Evolutionary conservation across 2,797 vertebrate species (phyloP).

Genomic region (Typhlichthys subterraneus): DNA sequence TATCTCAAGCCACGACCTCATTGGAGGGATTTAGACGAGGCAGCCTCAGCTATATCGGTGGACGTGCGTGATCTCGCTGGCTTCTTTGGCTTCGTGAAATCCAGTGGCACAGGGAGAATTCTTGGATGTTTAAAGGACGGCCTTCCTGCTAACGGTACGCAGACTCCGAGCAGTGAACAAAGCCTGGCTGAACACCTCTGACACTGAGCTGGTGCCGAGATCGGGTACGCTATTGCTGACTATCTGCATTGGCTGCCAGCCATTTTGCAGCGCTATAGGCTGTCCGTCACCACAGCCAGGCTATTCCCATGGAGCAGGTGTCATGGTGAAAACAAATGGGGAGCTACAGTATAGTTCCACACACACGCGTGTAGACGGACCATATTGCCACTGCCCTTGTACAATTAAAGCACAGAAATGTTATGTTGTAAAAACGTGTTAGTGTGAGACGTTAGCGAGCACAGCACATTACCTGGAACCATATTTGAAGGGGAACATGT

Average conservation of each 20-base stretch:
- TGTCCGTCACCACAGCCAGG: background rate
- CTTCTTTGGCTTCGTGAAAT: constrained; percentile 17
- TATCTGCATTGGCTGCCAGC: background rate
- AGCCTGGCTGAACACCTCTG: constrained; percentile 39
- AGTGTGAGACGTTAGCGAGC: constrained; percentile 13
- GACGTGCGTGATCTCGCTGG: constrained; percentile 28
- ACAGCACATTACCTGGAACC: background rate
- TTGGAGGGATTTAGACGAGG: constrained; percentile 15
- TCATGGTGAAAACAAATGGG: background rate
- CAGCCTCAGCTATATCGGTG: constrained; percentile 29
- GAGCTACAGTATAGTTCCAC: background rate
- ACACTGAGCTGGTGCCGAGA: constrained; percentile 33
- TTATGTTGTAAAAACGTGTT: constrained; percentile 25
- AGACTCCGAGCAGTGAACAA: constrained; percentile 33
- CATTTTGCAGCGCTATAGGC: constrained; percentile 12
- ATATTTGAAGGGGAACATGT: constrained; percentile 16
- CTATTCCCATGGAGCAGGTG: background rate
- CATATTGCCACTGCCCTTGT: constrained; percentile 20
- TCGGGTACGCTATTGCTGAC: constrained; percentile 10
- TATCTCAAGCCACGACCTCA: constrained; percentile 20
- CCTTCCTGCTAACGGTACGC: constrained; percentile 31
- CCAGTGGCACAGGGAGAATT: constrained; percentile 17
- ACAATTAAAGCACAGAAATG: constrained; percentile 51
- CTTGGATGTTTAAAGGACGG: constrained; percentile 28
- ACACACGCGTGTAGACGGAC: constrained; percentile 15